phyloP scores from a whole-genome alignment of 1,140 invertebrate genomes.

The Drosophila kikkawai region DNA sequence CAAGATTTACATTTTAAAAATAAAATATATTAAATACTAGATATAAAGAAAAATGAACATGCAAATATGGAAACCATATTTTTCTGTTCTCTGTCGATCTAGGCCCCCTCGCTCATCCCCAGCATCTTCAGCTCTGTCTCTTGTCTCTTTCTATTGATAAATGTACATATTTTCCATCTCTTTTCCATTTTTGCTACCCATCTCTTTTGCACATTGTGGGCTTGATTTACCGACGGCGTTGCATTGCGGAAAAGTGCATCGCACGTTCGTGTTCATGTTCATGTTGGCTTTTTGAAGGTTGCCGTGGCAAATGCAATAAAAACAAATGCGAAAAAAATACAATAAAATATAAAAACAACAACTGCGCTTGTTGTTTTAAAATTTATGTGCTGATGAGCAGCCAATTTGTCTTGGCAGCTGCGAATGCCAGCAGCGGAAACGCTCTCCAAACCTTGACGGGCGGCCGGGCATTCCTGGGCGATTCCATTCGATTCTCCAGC shows the following conservation, averaged over 20 bases:
- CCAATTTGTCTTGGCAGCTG: constrained; percentile 67
- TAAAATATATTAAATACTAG: not conserved
- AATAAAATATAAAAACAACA: constrained; percentile 42
- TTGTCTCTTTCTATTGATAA: constrained; percentile 29
- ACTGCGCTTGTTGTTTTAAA: constrained; percentile 40
- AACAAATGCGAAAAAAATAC: constrained; percentile 36
- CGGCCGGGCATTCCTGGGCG: constrained; percentile 17
- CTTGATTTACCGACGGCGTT: constrained; percentile 55
- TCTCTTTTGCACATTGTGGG: constrained; percentile 6
- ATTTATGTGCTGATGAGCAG: constrained; percentile 67
- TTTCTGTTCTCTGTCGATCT: constrained; percentile 16
- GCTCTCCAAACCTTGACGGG: constrained; percentile 55
- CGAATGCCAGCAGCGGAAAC: constrained; percentile 61
- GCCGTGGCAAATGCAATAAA: constrained; percentile 51
- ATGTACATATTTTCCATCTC: constrained; percentile 10
- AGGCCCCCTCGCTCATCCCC: constrained; percentile 16
- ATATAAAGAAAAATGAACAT: not conserved
- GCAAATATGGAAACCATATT: not conserved
- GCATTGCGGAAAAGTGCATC: constrained; percentile 78
- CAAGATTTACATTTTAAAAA: not conserved
- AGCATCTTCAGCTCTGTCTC: constrained; percentile 38
- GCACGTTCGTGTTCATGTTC: constrained; percentile 70
- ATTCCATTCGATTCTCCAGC: constrained; percentile 18
- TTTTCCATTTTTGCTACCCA: constrained; percentile 1
- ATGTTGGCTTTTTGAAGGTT: constrained; percentile 69